Conservation (phyloP, 2,797 vertebrate genomes). For the Nyctibius grandis region DNA sequence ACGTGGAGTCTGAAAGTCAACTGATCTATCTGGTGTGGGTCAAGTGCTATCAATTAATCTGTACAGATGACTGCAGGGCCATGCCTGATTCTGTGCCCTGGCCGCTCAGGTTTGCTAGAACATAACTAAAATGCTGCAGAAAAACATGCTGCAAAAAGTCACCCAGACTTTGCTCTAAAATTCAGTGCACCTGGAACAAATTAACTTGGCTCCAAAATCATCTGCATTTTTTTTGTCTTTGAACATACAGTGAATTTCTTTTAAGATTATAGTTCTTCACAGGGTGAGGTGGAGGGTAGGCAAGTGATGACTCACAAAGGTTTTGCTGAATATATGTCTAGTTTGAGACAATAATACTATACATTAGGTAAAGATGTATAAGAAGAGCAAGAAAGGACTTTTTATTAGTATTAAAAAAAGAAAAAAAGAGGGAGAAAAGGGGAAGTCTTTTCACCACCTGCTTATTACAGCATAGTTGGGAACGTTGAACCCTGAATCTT, state of each 20-base stretch:
- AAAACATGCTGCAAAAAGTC: background rate
- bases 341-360: background rate
- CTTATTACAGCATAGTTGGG: background rate
- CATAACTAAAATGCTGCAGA: background rate
- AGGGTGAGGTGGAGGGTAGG: background rate
- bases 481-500: background rate
- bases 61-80: background rate
- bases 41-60: accelerated
- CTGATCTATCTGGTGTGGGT: background rate
- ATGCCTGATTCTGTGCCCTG: background rate
- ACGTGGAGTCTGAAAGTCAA: background rate
- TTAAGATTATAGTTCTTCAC: background rate
- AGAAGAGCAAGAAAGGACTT: background rate
- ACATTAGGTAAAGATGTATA: background rate
- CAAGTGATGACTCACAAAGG: background rate
- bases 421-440: background rate
- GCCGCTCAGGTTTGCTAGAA: background rate
- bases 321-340: background rate
- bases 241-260: background rate
- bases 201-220: background rate
- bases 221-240: background rate
- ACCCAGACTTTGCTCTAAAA: background rate
- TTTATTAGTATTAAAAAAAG: background rate
- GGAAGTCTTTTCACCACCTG: background rate
- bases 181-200: background rate